Base-by-base conservation (phyloP, 2,797 vertebrate genomes). In the Pangasius mekongensis region DNA sequence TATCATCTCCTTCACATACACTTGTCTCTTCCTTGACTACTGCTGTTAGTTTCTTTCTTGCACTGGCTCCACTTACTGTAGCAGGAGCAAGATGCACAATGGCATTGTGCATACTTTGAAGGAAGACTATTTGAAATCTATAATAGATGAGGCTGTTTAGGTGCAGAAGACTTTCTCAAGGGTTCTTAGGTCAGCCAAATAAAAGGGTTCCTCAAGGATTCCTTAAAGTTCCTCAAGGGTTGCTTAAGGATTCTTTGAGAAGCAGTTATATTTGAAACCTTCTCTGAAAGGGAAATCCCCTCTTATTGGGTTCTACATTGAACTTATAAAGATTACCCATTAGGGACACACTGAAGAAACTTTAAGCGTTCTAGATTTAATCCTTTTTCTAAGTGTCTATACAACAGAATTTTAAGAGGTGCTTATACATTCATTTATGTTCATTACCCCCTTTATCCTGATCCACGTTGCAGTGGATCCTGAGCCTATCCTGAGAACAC, bases 201-300 rank as follows among this genome's bases (percentile, higher is more conserved):
- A 60, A 82, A 58, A 82, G 56, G 10, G 56, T 64, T 62, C 58
- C 58, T 62, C 56, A 82, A 82, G 78, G 36, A 60, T 77, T 52
- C 52, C 56, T 60, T 82, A 60, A 82, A 33, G 56, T 22, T 58
- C 54, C 22, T 58, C 22, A 62, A 82, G 78, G n/a, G 80, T 82
- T 62, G 22, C 80, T 83, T 64, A 83, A 64, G 58, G 24, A 83
- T 62, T 64, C 80, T 62, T 64, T 58, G n/a, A 30, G 18, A 77
- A 52, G 74, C 43, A 20, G 43, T 54, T 77, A 52, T 30, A 27
- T n/a, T 77, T 56, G n/a, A 80, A 56, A 33, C 11, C n/a, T 11
- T 56, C 16, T 22, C 4, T 83, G 33, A 64, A 64, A 27, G 33
- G 58, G 56, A 58, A 82, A 82, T 39, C 56, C n/a, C 10, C 30